These are phyloP conservation scores for Cyanoderma ruficeps DNA, from an alignment of 2,113 vertebrate genomes.

Conservation along the genomic window DNA sequence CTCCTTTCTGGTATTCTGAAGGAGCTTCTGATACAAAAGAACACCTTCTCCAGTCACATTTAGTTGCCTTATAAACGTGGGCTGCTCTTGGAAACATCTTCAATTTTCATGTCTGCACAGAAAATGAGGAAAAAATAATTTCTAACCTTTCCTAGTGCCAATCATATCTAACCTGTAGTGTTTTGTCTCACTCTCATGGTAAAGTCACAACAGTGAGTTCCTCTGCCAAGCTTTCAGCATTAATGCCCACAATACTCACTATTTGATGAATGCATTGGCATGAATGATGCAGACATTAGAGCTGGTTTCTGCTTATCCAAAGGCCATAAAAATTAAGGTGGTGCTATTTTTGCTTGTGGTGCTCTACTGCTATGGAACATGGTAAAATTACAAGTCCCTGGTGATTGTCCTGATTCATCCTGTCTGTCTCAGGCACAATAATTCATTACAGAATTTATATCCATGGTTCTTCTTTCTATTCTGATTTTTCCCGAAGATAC, in stretches of 20 bases:
- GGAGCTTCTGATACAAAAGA: not conserved
- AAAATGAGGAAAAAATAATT: not conserved
- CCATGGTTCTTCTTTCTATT: not conserved
- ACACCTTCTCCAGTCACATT: not conserved
- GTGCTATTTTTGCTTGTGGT: not conserved
- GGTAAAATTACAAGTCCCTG: not conserved
- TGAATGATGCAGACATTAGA: not conserved
- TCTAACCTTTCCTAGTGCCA: not conserved
- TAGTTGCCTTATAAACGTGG: not conserved
- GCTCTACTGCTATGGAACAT: fast-evolving
- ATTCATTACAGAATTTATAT: not conserved
- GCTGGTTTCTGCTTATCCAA: not conserved
- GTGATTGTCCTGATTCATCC: not conserved
- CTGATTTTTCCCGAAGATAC: not conserved
- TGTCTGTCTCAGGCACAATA: not conserved
- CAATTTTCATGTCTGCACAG: not conserved
- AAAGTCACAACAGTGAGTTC: not conserved
- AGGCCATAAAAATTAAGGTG: not conserved
- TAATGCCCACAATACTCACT: not conserved
- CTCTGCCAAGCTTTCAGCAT: not conserved
- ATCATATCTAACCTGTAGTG: not conserved
- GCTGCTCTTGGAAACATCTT: not conserved
- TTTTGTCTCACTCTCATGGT: not conserved
- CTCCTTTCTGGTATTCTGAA: not conserved
- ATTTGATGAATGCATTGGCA: not conserved